phyloP scores from a whole-genome alignment of 1,140 invertebrate genomes.

The Drosophila kanapiae region DNA sequence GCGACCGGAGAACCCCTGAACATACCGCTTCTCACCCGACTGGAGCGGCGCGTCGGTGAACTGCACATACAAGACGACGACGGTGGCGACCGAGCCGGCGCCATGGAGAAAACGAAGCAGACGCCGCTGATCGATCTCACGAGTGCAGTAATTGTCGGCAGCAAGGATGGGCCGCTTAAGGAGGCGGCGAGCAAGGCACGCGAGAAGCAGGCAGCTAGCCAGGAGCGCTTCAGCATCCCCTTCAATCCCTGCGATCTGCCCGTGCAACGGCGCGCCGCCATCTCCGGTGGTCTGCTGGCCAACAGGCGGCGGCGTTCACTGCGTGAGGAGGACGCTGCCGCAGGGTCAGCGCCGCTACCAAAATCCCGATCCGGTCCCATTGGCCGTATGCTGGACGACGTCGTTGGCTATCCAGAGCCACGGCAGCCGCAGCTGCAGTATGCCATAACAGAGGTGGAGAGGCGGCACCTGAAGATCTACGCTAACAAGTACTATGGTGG shows the following conservation, averaged over 20 bases:
- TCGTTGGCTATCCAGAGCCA: slow-evolving; percentile 49
- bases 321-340: neutral
- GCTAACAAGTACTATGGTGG: slow-evolving; percentile 43
- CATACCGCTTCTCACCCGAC: slow-evolving; percentile 35
- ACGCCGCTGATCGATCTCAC: slow-evolving; percentile 60
- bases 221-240: slow-evolving; percentile 68
- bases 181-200: slow-evolving; percentile 56
- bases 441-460: slow-evolving; percentile 34
- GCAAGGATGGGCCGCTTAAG: slow-evolving; percentile 43
- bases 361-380: slow-evolving; percentile 27
- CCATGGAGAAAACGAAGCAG: neutral
- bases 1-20: slow-evolving; percentile 36
- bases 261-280: neutral
- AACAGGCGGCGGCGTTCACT: neutral
- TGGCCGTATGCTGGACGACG: slow-evolving; percentile 45
- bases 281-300: slow-evolving; percentile 5
- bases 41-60: slow-evolving; percentile 26
- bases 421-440: slow-evolving; percentile 43
- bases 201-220: slow-evolving; percentile 6
- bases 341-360: neutral
- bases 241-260: slow-evolving; percentile 68
- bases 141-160: slow-evolving; percentile 41
- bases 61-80: slow-evolving; percentile 39
- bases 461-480: slow-evolving; percentile 52
- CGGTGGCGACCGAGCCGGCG: slow-evolving; percentile 12